A percentile compares a stretch with the other conserved stretches of the same genome.
Evolutionary conservation across 2,113 vertebrate genomes (phyloP).

Genomic region (Thamnophis sirtalis): DNA sequence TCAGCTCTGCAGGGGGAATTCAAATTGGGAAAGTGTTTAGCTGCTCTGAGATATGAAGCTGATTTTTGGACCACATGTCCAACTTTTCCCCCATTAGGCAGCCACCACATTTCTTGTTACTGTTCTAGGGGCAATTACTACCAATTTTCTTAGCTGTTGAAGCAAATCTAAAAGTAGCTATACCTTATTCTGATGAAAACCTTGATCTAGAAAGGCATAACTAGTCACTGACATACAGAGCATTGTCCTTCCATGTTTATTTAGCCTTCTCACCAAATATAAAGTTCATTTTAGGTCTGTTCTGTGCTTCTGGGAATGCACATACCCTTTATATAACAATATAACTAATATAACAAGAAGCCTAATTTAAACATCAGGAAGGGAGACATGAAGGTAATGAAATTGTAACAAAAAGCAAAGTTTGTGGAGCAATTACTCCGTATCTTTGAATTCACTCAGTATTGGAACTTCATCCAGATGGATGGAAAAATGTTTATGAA

Average conservation of each 20-base stretch:
- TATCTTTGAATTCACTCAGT: not conserved
- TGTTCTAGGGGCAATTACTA: no score
- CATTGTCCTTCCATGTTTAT: not conserved
- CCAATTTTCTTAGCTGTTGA: not conserved
- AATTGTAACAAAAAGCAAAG: no score
- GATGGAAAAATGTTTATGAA: not conserved
- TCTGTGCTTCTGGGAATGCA: not conserved
- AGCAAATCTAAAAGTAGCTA: no score
- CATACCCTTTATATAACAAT: not conserved
- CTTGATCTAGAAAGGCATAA: not conserved
- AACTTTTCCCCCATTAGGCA: not conserved
- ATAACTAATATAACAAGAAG: slow-evolving; percentile 37
- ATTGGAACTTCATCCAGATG: not conserved
- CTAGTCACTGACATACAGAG: not conserved
- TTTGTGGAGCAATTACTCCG: not conserved
- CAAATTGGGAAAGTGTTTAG: no score
- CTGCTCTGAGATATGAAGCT: no score
- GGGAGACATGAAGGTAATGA: not conserved
- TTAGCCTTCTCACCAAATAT: not conserved
- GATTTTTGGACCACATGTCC: no score
- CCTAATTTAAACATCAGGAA: slow-evolving; percentile 26
- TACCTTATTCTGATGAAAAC: no score
- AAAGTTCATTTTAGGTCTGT: not conserved
- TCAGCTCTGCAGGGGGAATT: no score
- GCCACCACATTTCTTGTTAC: no score